Evolutionary conservation across 2,797 vertebrate genomes (phyloP).

Genomic region (Synanceia verrucosa): DNA sequence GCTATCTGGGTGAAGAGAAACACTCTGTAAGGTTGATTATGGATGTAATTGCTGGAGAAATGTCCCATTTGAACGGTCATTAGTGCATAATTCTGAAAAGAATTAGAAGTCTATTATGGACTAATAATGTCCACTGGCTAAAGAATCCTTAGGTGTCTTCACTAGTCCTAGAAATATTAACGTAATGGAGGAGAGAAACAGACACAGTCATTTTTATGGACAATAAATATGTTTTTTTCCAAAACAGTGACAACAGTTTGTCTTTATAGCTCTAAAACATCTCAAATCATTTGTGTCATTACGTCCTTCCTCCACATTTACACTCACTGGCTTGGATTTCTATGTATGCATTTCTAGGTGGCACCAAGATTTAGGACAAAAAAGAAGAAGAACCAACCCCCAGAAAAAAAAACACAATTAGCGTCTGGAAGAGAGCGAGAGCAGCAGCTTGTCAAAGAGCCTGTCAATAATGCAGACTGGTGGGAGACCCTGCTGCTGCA

Average conservation of each 20-base stretch:
- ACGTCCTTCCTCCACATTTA: background rate
- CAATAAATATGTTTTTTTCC: background rate
- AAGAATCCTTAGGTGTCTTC: conserved; percentile 11
- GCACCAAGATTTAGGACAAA: conserved; percentile 8
- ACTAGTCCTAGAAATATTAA: background rate
- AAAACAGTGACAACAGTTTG: background rate
- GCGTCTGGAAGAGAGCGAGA: conserved; percentile 43
- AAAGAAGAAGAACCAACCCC: conserved; percentile 41
- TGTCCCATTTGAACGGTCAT: background rate
- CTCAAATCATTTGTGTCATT: background rate
- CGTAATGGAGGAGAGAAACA: background rate
- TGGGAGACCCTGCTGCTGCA: conserved; percentile 65
- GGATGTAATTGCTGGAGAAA: background rate
- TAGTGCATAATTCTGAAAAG: background rate
- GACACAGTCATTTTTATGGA: background rate
- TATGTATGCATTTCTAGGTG: background rate
- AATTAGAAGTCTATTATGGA: background rate
- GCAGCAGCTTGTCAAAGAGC: conserved; percentile 68
- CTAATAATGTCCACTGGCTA: conserved; percentile 1
- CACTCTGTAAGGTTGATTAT: background rate
- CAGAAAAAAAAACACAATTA: conserved; percentile 68
- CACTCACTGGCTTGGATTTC: background rate
- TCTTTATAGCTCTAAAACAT: background rate
- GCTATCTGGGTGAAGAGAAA: background rate
- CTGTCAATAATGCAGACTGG: conserved; percentile 83